Conservation (phyloP, 2,113 vertebrate genomes). For the Cariama cristata region DNA sequence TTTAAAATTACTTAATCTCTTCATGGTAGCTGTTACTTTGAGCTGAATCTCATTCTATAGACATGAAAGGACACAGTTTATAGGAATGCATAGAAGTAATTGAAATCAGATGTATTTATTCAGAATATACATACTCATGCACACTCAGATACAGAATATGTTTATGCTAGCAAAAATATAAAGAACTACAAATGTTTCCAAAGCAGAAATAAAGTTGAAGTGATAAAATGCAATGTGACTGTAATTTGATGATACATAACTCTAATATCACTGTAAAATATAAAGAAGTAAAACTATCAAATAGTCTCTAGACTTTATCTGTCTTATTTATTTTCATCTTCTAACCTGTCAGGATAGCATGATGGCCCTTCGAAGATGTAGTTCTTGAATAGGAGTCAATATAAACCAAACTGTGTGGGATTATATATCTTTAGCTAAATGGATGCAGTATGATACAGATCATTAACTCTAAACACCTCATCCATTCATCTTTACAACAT, state of each 20-base stretch:
- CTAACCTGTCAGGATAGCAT: slow-evolving; percentile 11
- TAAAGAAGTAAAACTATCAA: slow-evolving; percentile 7
- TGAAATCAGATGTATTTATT: background rate
- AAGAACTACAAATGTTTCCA: background rate
- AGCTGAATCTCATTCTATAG: background rate
- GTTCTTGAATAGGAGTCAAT: slow-evolving; percentile 56
- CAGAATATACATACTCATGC: background rate
- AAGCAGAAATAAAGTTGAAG: slow-evolving; percentile 8
- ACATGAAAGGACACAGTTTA: background rate
- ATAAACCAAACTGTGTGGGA: slow-evolving; percentile 46
- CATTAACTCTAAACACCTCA: slow-evolving; percentile 68
- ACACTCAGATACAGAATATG: background rate
- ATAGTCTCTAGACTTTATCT: background rate
- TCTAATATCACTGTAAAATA: slow-evolving; percentile 32
- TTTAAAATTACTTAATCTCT: background rate
- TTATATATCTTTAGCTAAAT: slow-evolving; percentile 71
- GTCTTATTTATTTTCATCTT: slow-evolving; percentile 65
- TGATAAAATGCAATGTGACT: slow-evolving; percentile 37
- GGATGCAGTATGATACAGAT: slow-evolving; percentile 60
- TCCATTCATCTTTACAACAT: slow-evolving; percentile 71
- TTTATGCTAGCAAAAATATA: background rate
- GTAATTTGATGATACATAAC: slow-evolving; percentile 6
- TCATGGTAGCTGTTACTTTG: background rate
- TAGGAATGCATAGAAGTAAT: background rate
- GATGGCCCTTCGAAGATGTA: slow-evolving; percentile 39